Base-by-base conservation (phyloP, 30 jellyfish, hydroid and myxozoan species). In the Aurelia sp. region DNA sequence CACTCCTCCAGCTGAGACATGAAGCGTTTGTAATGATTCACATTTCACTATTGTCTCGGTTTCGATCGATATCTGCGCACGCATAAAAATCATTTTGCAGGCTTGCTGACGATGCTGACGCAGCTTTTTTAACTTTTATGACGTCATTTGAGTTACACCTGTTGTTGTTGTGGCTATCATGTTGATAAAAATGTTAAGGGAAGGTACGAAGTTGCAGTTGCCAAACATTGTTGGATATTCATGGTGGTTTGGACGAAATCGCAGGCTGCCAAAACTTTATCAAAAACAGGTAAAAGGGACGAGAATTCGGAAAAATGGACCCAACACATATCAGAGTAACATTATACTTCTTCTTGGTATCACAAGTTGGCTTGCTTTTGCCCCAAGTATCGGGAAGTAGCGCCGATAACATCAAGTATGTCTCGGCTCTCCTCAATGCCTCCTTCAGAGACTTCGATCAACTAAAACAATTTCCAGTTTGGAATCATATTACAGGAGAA, bases 381-480 rank as follows among this genome's bases (percentile, higher is more conserved):
- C 30, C 30, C 60, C 85, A 17, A 18, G 79, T 51, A 16, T 69
- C 62, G 17, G 35, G 35, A 44, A 50, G 35, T 18, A 69, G 79
- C 40, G 50, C 13, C 63, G 66, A 7, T 4, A 27, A 62, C 18
- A 40, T 75, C 27, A 10, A 31, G 37, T 62, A 62, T 20, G 79
- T 61, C 22, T 35, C 89, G 33, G 91, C 91, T 35, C 48, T 67
- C 19, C 91, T 86, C 18, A 86, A 86, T 71, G 89, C 89, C 69
- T 86, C 95, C 55, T 86, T 57, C 85, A 74, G 71, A 62, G 74
- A 83, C 58, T 53, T 76, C 53, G 71, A 47, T 65, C 44, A 68
- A 15, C 69, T 57, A n/a, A 53, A 62, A 51, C 57, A 53, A 12
- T 3, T 62, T 47, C 79, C 41, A 63, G 66, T 62, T 31, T 64